Evolutionary conservation across 2,797 vertebrate genomes (phyloP).

Genomic region (Erethizon dorsatum): DNA sequence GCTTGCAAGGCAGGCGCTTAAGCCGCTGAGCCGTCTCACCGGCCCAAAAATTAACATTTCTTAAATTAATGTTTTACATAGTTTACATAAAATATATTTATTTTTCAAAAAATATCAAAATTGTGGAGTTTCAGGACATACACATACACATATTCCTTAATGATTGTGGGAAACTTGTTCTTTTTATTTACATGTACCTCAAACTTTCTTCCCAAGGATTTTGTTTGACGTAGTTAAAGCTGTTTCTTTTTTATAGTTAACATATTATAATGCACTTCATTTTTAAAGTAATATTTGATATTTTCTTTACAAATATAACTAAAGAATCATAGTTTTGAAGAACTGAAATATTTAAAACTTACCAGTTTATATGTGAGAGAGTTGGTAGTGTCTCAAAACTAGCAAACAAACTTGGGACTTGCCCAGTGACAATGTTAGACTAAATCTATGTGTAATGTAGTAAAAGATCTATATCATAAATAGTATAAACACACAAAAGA

Average conservation of each 20-base stretch:
- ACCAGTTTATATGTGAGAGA: slow-evolving; percentile 45
- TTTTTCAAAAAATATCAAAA: slow-evolving; percentile 14
- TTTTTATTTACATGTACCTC: slow-evolving; percentile 23
- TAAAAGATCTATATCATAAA: background rate
- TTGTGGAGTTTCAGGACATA: slow-evolving; percentile 16
- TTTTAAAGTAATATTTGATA: slow-evolving; percentile 41
- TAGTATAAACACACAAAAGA: slow-evolving; percentile 40
- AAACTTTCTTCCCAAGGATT: slow-evolving; percentile 40
- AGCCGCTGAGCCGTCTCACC: no score
- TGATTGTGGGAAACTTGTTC: slow-evolving; percentile 17
- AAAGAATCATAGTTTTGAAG: slow-evolving; percentile 16
- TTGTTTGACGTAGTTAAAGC: background rate
- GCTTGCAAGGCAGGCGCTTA: no score
- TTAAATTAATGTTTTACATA: slow-evolving; percentile 59
- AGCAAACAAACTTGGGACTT: background rate
- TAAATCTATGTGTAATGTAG: background rate
- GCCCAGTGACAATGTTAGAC: background rate
- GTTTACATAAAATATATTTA: slow-evolving; percentile 21
- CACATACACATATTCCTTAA: background rate
- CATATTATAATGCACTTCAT: background rate
- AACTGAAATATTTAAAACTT: slow-evolving; percentile 40
- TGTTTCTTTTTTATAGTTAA: slow-evolving; percentile 10
- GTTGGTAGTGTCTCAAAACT: background rate
- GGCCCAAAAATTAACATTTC: slow-evolving; percentile 27
- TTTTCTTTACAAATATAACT: slow-evolving; percentile 51